These are phyloP conservation scores for Thalassarche chlororhynchos DNA, from an alignment of 2,113 vertebrate genomes.

Conservation along the genomic window DNA sequence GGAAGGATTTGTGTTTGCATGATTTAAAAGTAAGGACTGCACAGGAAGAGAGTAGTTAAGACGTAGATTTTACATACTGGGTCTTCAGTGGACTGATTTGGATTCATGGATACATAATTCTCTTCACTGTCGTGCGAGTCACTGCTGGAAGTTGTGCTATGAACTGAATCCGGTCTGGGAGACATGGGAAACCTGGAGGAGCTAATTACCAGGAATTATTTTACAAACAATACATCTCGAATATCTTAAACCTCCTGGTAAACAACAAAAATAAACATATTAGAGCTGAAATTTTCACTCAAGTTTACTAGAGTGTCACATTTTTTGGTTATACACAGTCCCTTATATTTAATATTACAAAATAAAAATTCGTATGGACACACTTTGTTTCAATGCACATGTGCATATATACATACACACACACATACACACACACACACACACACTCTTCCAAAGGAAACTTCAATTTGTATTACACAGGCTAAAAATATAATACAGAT, in stretches of 20 bases:
- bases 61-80: constrained; percentile 87
- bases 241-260: constrained; percentile 32
- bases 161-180: constrained; percentile 92
- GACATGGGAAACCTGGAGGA: constrained; percentile 93
- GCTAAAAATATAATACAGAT: background rate
- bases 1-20: background rate
- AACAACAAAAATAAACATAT: constrained; percentile 16
- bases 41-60: constrained; percentile 61
- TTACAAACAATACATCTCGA: constrained; percentile 65
- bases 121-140: constrained; percentile 97
- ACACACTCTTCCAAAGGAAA: background rate
- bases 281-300: background rate
- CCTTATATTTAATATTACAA: background rate
- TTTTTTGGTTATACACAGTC: background rate
- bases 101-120: constrained; percentile 96
- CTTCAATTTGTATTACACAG: background rate
- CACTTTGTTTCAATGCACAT: background rate
- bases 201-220: constrained; percentile 84
- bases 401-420: background rate
- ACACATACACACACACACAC: background rate
- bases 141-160: constrained; percentile 97
- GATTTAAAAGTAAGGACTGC: constrained; percentile 36
- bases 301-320: background rate
- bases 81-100: constrained; percentile 92
- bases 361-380: background rate